These are phyloP conservation scores for Stegophylla sp. DNA, from an alignment of 2,888 invertebrate genomes.

Conservation along the genomic window DNA sequence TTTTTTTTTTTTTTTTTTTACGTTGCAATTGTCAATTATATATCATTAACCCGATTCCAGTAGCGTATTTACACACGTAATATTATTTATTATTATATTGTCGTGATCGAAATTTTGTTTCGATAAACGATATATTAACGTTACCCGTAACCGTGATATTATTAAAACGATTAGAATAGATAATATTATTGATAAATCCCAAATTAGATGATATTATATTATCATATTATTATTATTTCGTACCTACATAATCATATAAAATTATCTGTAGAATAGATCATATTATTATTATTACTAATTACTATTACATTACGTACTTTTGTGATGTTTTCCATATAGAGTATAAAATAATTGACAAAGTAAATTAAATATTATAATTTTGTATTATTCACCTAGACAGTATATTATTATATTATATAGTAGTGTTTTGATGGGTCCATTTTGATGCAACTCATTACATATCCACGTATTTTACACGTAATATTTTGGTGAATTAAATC, in stretches of 20 bases:
- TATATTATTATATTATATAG: too few species aligned
- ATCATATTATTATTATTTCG: background rate
- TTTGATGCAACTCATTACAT: conserved; percentile 26
- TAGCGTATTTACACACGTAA: conserved; percentile 32
- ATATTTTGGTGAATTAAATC: too few species aligned
- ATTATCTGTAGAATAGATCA: conserved; percentile 47
- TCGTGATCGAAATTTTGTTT: conserved; percentile 20
- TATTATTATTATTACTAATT: conserved; percentile 4
- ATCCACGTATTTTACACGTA: too few species aligned
- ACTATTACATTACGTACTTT: conserved; percentile 9
- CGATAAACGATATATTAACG: too few species aligned
- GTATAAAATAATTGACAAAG: background rate
- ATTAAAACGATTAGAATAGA: conserved; percentile 38
- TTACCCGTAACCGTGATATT: background rate
- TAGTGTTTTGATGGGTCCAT: conserved; percentile 34
- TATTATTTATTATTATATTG: too few species aligned
- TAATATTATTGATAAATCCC: background rate
- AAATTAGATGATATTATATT: conserved; percentile 17
- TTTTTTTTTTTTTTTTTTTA: background rate
- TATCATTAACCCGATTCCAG: conserved; percentile 23
- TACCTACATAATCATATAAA: background rate
- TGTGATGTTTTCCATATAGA: conserved; percentile 19
- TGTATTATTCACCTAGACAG: conserved; percentile 33
- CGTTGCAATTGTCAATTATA: conserved; percentile 21
- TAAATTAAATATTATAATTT: conserved; percentile 23